Percentiles rank a stretch among this genome's conserved stretches.
Conservation (phyloP, 2,888 invertebrate species). For the Periphyllus acericola region DNA sequence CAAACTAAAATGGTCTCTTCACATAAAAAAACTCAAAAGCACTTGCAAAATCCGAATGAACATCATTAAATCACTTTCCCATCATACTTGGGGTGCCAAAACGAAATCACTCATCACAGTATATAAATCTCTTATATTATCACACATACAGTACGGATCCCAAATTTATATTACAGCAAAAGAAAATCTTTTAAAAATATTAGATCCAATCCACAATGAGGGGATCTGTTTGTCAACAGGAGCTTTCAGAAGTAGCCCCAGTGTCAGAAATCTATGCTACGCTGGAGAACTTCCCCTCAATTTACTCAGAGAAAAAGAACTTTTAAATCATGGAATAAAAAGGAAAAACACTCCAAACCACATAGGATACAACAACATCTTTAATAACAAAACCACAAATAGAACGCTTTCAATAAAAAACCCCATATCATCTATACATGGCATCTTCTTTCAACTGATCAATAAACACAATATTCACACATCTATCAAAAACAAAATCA, state of each 20-base stretch:
- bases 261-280: too few species aligned
- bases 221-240: not conserved
- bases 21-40: not conserved
- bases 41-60: not conserved
- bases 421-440: too few species aligned
- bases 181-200: not conserved
- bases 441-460: too few species aligned
- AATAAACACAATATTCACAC: too few species aligned
- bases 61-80: not conserved
- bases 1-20: not conserved
- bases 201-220: not conserved
- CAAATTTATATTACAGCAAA: not conserved
- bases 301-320: too few species aligned
- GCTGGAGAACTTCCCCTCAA: too few species aligned
- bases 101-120: conserved; percentile 1
- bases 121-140: conserved; percentile 9
- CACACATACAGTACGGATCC: not conserved
- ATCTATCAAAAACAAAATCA: too few species aligned
- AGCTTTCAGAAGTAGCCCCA: not conserved
- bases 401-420: too few species aligned
- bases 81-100: not conserved
- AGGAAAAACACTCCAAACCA: not conserved
- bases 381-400: too few species aligned
- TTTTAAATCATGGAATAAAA: not conserved
- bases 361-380: too few species aligned